Evolutionary conservation across 2,113 vertebrate species (phyloP), one percentile per base, ranked within the genome.

Genomic region (Acanthisitta chloris): DNA sequence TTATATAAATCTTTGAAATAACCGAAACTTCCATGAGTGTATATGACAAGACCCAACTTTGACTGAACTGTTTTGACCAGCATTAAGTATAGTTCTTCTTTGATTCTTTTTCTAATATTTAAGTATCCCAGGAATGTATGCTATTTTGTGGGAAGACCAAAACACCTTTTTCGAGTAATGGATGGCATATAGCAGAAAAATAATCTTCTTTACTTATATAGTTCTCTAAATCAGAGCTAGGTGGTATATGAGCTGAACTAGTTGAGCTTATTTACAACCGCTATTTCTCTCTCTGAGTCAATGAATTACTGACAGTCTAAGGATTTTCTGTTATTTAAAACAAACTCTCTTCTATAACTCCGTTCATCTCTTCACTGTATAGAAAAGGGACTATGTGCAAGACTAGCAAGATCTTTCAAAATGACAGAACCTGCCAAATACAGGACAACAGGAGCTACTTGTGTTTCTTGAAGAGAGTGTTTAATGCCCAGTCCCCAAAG

Each of bases 231-330:
- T 90, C 81, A 76, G 74, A 91, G 61, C 38, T 94, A 81, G 65
- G 36, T 85, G 52, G 65, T 79, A 40, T 87, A 79, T 65, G n/a
- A 90, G 59, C 69, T 87, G 86, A 89, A 89, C 28, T 23, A 85
- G 45, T 19, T 49, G 73, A 76, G 31, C n/a, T 94, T 94, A 82
- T 94, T 90, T 96, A 94, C 24, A 82, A 49, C 29, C 2, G 3
- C 57, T 72, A 52, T 58, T 95, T 87, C 49, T 65, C 65, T 57
- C 80, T 70, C 48, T 12, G 45, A 59, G 48, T 58, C 89, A 89
- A 94, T 57, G 45, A 91, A 92, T 91, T 94, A 96, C 92, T 87
- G 73, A 49, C 42, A 91, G 33, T 48, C 48, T 77, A 92, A 82
- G 29, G 54, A 90, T 69, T 72, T 80, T 88, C 79, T 88, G 58